Conservation (phyloP, 1,140 invertebrate genomes). For the Trichogramma pretiosum region DNA sequence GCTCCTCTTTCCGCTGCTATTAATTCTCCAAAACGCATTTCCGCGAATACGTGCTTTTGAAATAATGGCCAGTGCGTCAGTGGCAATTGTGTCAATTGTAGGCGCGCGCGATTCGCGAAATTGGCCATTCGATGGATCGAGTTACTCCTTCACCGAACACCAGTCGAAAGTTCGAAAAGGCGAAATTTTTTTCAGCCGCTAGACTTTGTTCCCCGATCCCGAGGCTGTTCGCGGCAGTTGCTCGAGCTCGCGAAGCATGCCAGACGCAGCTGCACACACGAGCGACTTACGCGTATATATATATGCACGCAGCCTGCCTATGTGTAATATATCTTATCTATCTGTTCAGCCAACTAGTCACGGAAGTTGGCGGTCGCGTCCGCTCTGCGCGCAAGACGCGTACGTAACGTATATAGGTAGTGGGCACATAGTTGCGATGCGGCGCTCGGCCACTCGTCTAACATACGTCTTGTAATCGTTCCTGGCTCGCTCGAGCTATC, state of each 20-base stretch:
- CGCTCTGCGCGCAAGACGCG: neutral
- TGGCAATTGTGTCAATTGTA: too few relatives aligned
- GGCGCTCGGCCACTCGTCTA: too few relatives aligned
- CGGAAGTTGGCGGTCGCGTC: slow-evolving; percentile 12
- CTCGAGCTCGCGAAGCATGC: slow-evolving; percentile 1
- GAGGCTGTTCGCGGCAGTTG: too few relatives aligned
- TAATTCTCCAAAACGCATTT: slow-evolving; percentile 10
- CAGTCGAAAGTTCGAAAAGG: too few relatives aligned
- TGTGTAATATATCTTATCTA: slow-evolving; percentile 12
- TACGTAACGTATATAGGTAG: too few relatives aligned
- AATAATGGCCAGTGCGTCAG: neutral
- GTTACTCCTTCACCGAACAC: too few relatives aligned
- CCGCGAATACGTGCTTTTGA: slow-evolving; percentile 1
- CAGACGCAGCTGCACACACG: slow-evolving; percentile 2
- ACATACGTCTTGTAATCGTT: too few relatives aligned
- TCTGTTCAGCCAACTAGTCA: slow-evolving; percentile 17
- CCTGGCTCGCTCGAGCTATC: too few relatives aligned
- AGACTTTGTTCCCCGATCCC: too few relatives aligned
- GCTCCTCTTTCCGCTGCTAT: neutral
- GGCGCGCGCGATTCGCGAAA: too few relatives aligned
- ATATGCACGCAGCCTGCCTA: neutral
- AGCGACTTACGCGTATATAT: neutral
- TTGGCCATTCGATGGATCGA: too few relatives aligned
- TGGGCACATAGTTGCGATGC: neutral
- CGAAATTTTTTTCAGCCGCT: too few relatives aligned